Conservation (phyloP, 2,797 vertebrate species). For the Poliocrania exsul region DNA sequence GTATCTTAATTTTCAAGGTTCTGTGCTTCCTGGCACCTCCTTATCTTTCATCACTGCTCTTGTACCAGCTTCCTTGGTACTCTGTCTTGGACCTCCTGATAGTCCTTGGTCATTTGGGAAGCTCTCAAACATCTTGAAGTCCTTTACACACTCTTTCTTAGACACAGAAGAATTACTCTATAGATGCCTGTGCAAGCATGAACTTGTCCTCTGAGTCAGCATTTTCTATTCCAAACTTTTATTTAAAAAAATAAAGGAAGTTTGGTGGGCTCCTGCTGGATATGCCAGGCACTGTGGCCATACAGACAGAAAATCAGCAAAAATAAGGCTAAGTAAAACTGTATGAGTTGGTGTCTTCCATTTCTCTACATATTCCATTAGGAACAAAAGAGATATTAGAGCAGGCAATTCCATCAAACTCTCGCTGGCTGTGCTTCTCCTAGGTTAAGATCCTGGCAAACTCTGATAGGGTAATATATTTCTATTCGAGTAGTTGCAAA, state of each 20-base stretch:
- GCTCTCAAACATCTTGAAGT: not conserved
- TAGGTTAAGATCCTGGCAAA: not conserved
- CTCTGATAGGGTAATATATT: not conserved
- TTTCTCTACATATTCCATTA: not conserved
- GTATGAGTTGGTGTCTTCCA: not conserved
- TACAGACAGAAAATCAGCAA: not conserved
- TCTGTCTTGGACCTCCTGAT: not conserved
- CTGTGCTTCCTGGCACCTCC: not conserved
- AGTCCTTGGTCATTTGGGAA: not conserved
- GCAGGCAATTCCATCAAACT: not conserved
- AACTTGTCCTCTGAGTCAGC: not conserved
- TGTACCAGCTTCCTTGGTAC: not conserved
- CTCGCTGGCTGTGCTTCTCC: not conserved
- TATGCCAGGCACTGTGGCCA: accelerated
- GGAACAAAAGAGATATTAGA: not conserved
- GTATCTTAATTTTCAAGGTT: not conserved
- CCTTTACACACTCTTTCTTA: not conserved
- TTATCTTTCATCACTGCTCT: not conserved
- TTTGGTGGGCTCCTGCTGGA: not conserved
- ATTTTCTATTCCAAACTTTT: not conserved
- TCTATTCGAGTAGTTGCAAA: not conserved
- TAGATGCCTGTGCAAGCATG: not conserved
- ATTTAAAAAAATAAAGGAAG: not conserved
- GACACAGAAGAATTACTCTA: not conserved
- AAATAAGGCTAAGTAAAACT: not conserved